phyloP scores from a whole-genome alignment of 2,888 invertebrate species.

The Brenthis ino region DNA sequence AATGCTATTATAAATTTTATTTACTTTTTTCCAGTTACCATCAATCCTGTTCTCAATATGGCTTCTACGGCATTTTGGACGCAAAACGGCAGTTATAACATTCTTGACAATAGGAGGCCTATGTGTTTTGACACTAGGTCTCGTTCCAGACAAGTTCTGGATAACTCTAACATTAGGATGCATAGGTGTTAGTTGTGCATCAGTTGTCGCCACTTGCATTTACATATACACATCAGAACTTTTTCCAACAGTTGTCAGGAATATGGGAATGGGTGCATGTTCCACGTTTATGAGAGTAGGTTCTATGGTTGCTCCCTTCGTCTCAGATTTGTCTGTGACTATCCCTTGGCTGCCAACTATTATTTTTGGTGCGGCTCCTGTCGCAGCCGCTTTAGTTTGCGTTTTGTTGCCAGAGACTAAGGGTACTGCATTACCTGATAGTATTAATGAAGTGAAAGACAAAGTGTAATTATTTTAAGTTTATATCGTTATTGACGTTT shows the following conservation, averaged over 20 bases:
- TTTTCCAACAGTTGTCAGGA: conserved; percentile 93
- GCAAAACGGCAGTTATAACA: conserved; percentile 83
- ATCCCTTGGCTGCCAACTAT: conserved; percentile 85
- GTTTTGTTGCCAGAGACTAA: conserved; percentile 89
- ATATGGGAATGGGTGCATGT: conserved; percentile 91
- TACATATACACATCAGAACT: conserved; percentile 94
- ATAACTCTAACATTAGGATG: conserved; percentile 85
- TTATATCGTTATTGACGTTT: neutral
- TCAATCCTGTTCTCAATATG: conserved; percentile 77
- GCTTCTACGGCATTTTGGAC: conserved; percentile 84
- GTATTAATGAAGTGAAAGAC: conserved; percentile 86
- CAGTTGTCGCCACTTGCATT: conserved; percentile 89
- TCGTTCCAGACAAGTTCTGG: conserved; percentile 77
- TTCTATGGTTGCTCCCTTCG: conserved; percentile 91
- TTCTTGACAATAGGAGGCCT: conserved; percentile 84
- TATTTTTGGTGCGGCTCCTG: conserved; percentile 86
- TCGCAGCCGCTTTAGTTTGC: conserved; percentile 85
- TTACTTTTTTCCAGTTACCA: conserved; percentile 80
- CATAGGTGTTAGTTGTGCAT: conserved; percentile 89
- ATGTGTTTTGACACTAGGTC: conserved; percentile 83
- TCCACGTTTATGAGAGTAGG: conserved; percentile 93
- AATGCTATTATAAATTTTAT: too few species aligned
- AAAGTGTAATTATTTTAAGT: neutral
- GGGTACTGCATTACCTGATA: conserved; percentile 87
- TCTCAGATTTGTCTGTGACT: conserved; percentile 83